Conservation (phyloP, 2,797 vertebrate genomes). For the Nasua narica region DNA sequence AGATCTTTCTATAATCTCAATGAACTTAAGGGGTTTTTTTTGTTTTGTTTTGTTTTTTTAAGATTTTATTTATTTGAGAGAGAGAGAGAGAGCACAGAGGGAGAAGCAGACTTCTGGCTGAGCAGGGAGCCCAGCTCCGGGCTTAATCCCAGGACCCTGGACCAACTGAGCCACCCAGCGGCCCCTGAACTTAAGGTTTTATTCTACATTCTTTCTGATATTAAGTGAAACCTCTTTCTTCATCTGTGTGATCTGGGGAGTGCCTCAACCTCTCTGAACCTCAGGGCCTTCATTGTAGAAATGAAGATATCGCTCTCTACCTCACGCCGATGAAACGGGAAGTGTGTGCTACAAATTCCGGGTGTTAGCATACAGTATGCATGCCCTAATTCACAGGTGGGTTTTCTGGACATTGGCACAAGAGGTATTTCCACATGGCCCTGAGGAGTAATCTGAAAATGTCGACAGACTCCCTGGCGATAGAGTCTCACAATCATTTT, state of each 20-base stretch:
- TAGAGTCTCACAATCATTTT: slow-evolving; percentile 5
- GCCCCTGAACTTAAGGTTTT: background rate
- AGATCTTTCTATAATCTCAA: background rate
- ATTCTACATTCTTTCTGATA: background rate
- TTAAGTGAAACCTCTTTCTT: background rate
- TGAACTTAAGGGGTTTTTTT: background rate
- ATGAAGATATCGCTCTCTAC: background rate
- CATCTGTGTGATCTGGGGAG: background rate
- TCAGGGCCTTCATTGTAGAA: background rate
- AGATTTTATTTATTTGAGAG: background rate
- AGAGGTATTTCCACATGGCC: background rate
- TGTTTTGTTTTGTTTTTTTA: background rate
- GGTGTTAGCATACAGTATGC: too few species aligned
- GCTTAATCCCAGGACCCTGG: background rate
- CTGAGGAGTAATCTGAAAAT: slow-evolving; percentile 46
- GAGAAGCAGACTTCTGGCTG: background rate
- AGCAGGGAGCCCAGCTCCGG: background rate
- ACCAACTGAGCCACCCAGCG: background rate
- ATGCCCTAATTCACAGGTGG: background rate
- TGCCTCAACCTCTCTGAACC: background rate
- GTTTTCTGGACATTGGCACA: background rate
- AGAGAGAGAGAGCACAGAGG: background rate
- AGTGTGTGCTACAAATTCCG: rapidly evolving
- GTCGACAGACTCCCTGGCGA: background rate
- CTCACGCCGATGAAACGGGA: background rate